A percentile compares a stretch with the other conserved stretches of the same genome.
These are phyloP conservation scores for Laspeyria flexula DNA, from an alignment of 2,888 invertebrate genomes.

Conservation along the genomic window DNA sequence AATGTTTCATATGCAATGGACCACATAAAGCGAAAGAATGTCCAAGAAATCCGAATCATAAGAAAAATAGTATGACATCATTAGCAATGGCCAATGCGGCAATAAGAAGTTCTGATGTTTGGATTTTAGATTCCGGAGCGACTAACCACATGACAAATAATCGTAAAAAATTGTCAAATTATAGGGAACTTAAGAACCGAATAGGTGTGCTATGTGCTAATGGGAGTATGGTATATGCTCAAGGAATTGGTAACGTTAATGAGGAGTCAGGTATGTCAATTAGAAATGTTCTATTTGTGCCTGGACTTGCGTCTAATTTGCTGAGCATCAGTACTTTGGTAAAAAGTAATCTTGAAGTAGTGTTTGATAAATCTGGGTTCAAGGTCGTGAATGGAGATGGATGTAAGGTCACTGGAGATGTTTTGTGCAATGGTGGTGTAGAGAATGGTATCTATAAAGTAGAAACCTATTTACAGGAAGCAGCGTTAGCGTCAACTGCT, in stretches of 20 bases:
- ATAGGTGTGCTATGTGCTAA: background rate
- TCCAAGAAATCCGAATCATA: background rate
- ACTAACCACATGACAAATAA: background rate
- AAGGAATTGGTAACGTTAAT: too few relatives aligned
- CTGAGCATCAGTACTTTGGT: background rate
- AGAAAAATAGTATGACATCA: too few relatives aligned
- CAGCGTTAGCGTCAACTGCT: too few relatives aligned
- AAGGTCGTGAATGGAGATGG: too few relatives aligned
- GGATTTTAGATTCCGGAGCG: background rate
- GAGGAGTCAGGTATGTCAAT: background rate
- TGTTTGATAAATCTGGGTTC: too few relatives aligned
- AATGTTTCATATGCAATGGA: background rate
- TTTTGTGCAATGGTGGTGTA: background rate
- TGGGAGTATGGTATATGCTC: background rate
- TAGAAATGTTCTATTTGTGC: background rate
- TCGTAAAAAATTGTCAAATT: background rate
- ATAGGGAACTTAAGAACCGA: background rate
- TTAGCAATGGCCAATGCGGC: background rate
- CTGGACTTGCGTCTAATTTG: background rate
- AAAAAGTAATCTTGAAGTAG: too few relatives aligned
- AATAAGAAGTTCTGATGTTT: background rate
- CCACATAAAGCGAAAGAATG: background rate
- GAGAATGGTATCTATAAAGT: background rate
- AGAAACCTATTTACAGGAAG: too few relatives aligned
- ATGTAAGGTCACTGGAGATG: too few relatives aligned